These are phyloP conservation scores for Aphrophora alni DNA, from an alignment of 2,888 invertebrate genomes.

Conservation along the genomic window DNA sequence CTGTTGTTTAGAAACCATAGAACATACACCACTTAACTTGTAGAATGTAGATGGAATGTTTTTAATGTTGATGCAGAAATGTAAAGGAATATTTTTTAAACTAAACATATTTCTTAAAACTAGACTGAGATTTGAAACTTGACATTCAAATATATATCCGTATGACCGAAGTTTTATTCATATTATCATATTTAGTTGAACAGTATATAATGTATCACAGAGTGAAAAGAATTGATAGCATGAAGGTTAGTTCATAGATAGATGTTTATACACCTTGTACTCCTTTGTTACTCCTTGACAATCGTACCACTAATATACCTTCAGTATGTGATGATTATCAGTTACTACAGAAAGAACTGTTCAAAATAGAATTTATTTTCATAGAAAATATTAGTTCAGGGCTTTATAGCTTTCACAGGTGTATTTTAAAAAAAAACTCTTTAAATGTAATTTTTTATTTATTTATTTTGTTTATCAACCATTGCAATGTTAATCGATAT, in stretches of 20 bases:
- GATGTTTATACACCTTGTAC: background rate
- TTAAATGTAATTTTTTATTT: too few relatives aligned
- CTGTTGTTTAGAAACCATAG: background rate
- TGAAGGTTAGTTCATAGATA: background rate
- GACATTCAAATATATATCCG: too few relatives aligned
- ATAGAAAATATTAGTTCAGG: too few relatives aligned
- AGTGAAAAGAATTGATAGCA: background rate
- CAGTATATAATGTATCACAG: background rate
- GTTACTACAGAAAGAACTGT: too few relatives aligned
- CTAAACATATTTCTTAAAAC: background rate
- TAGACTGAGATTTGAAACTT: background rate
- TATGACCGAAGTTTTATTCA: background rate
- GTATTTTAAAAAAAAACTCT: too few relatives aligned
- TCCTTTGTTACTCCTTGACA: background rate
- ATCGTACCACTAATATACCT: background rate
- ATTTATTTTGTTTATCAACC: too few relatives aligned
- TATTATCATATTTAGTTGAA: background rate
- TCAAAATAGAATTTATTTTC: too few relatives aligned
- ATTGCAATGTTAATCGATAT: too few relatives aligned
- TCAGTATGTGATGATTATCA: too few relatives aligned
- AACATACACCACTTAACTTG: background rate
- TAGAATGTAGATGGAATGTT: background rate
- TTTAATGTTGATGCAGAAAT: background rate
- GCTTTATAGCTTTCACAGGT: too few relatives aligned
- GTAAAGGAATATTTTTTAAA: background rate